Base-by-base conservation (phyloP, 2,888 invertebrate species). In the Ochropacha duplaris region DNA sequence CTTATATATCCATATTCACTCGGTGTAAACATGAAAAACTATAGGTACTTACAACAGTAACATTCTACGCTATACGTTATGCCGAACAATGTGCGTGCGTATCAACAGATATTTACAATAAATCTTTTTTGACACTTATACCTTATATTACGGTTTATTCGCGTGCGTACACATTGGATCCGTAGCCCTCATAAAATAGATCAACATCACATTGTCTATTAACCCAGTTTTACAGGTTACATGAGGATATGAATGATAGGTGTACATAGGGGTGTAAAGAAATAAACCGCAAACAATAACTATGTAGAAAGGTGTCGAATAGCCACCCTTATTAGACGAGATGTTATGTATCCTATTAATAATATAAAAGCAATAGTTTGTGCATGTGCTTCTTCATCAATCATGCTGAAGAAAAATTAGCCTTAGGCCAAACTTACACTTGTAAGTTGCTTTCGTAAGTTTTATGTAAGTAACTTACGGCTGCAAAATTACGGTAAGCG, bases 211-310 rank as follows among this genome's bases (percentile, higher is more conserved):
- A 55, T 51, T 52, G 51, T 55, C 31, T 54, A 39, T 39, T 60
- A 61, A 59, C 62, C 63, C 56, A 65, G 59, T 65, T 62, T 49
- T 50, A 49, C 61, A 50, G 54, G 62, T 70, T 69, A 72, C 60
- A 66, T 5, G 1, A 12, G 5, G 2, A 3, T 69, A n/a, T n/a
- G n/a, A 70, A 69, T 65, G 57, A 24, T 36, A 34, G 39, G 39
- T 19, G 39, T 44, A 19, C n/a, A 51, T 24, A 28, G 31, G 50
- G 51, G 34, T 55, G 50, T 56, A 62, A n/a, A n/a, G n/a, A n/a
- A n/a, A n/a, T 55, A 44, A 50, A 59, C 59, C 58, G 58, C 56
- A 54, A 58, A 67, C 65, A 69, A 65, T 60, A 22, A 56, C 51
- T 54, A 44, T 19, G 39, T 44, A 16, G 19, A 28, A 57, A 61